A percentile compares a stretch with the other conserved stretches of the same genome.
These are phyloP conservation scores for Rhadina sibilatrix DNA, from an alignment of 2,113 vertebrate species.

Conservation along the genomic window DNA sequence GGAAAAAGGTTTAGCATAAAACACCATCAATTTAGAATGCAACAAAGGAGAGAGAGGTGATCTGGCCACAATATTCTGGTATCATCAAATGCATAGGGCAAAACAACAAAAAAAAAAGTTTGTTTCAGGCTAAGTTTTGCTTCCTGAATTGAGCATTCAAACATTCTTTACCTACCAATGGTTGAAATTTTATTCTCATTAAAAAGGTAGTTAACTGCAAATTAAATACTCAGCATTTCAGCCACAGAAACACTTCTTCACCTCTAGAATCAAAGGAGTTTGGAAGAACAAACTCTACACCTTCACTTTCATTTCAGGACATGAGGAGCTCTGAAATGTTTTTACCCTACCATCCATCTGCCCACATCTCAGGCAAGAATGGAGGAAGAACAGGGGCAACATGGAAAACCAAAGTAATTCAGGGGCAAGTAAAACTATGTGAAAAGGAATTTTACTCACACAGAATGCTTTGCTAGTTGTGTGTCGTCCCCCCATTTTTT, in stretches of 20 bases:
- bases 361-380: neutral
- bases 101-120: neutral
- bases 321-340: fast-evolving
- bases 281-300: neutral
- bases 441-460: neutral
- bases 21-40: neutral
- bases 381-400: neutral
- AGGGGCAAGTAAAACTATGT: neutral
- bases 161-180: neutral
- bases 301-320: neutral
- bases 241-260: neutral
- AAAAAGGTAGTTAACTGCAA: neutral
- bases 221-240: neutral
- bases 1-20: neutral
- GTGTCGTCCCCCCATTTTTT: fast-evolving
- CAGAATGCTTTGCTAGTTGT: neutral
- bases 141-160: neutral
- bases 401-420: neutral
- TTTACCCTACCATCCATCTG: neutral
- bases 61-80: neutral
- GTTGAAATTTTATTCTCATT: neutral
- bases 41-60: neutral
- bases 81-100: neutral
- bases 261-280: neutral
- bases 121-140: neutral